These are phyloP conservation scores for Empidonax traillii DNA, from an alignment of 2,113 vertebrate species.

Conservation along the genomic window DNA sequence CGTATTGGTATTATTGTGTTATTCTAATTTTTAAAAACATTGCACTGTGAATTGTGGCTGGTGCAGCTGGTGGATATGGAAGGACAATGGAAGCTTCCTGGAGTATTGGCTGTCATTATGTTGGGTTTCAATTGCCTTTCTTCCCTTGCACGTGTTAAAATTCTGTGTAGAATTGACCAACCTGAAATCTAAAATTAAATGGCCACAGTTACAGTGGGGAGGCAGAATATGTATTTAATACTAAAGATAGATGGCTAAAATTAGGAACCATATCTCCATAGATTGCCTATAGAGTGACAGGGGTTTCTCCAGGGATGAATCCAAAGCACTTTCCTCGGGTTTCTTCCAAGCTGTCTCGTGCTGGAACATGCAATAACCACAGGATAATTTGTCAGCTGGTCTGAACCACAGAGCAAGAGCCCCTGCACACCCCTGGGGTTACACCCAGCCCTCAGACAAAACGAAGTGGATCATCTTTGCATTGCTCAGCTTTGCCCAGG, in stretches of 20 bases:
- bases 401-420: background rate
- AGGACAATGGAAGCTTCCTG: slow-evolving; percentile 65
- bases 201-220: background rate
- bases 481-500: background rate
- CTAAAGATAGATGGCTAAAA: slow-evolving; percentile 12
- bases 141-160: background rate
- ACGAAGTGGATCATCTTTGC: background rate
- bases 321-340: background rate
- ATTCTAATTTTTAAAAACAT: slow-evolving; percentile 25
- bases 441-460: background rate
- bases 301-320: background rate
- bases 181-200: slow-evolving; percentile 46
- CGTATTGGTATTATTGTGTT: background rate
- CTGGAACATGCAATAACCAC: background rate
- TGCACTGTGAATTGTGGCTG: slow-evolving; percentile 15
- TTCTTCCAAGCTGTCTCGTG: background rate
- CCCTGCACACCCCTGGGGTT: background rate
- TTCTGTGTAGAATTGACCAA: background rate
- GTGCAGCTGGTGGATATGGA: slow-evolving; percentile 48
- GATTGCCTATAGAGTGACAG: background rate
- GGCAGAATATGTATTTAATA: background rate
- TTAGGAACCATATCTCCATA: background rate
- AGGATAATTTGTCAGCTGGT: background rate
- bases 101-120: slow-evolving; percentile 29
- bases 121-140: slow-evolving; percentile 47